Base-by-base conservation (phyloP, 2,888 invertebrate species). In the Orthonychiurus folsomi region DNA sequence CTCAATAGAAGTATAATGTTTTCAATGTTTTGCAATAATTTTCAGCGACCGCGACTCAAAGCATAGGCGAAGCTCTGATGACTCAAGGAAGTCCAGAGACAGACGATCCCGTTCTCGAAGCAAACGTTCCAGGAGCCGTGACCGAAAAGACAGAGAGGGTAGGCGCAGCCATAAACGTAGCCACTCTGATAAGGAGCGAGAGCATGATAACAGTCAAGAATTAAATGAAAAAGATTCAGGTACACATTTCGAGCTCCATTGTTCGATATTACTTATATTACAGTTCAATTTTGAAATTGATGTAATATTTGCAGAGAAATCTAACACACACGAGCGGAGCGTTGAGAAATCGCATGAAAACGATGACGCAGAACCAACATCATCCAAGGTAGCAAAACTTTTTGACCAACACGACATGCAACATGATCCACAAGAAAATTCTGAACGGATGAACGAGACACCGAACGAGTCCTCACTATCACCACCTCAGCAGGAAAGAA, bases 61-160 rank as follows among this genome's bases (percentile, higher is more conserved):
- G 48, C 26, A 50, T 55, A 24, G 48, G 52, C 25, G 55, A 59
- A 20, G 56, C 23, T 60, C 56, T 15, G 66, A 66, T 57, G 65
- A 70, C 18, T 37, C 37, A 5, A 37, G 15, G 37, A 65, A 66
- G 60, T 66, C 60, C 53, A 50, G 64, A 58, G 59, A 62, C 53
- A 67, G 62, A 52, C 28, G 63, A 24, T 68, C 68, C 1, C 50
- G 63, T 23, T 62, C 63, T 48, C 58, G 66, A 2, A 69, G 68
- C 37, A 66, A 60, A 61, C 63, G 68, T 9, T 66, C 65, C n/a
- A 61, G 62, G 25, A 68, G 67, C 52, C 48, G 62, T 18, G 65
- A 66, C 48, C 62, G 55, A 58, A 66, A 68, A 18, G 57, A 58
- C 37, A 61, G 59, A 23, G 63, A 66, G 18, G 50, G 58, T 21